phyloP scores from a whole-genome alignment of 1,140 invertebrate species.

The Zaprionus kolodkinae region DNA sequence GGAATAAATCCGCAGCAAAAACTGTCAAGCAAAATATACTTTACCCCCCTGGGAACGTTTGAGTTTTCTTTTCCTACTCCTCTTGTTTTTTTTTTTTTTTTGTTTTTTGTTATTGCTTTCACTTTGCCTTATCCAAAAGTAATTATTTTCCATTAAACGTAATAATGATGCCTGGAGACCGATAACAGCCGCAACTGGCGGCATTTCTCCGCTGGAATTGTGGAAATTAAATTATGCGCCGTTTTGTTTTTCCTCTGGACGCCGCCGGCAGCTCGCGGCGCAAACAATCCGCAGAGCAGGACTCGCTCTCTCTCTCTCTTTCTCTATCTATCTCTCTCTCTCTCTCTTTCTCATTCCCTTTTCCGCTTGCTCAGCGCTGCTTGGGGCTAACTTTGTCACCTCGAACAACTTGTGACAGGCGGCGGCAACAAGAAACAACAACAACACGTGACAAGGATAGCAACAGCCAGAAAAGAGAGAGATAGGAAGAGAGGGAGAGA shows the following conservation, averaged over 20 bases:
- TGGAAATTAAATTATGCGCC: conserved; percentile 73
- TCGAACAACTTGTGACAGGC: conserved; percentile 36
- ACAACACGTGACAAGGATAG: conserved; percentile 47
- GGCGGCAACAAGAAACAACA: conserved; percentile 14
- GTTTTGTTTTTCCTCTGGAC: conserved; percentile 54
- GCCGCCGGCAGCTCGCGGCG: conserved; percentile 38
- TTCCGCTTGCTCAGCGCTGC: conserved; percentile 29
- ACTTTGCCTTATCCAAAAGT: conserved; percentile 82
- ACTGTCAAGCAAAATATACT: conserved; percentile 42
- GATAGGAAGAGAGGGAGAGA: no score
- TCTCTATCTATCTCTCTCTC: not conserved
- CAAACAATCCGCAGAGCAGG: conserved; percentile 40
- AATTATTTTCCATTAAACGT: conserved; percentile 82
- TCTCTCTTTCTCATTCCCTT: not conserved
- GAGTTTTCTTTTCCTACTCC: conserved; percentile 17
- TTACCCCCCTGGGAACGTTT: conserved; percentile 27
- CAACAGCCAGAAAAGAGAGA: conserved; percentile 8
- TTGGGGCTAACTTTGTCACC: conserved; percentile 45
- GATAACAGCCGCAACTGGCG: conserved; percentile 55
- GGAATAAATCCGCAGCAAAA: conserved; percentile 27
- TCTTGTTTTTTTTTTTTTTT: no score
- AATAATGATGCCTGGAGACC: conserved; percentile 71
- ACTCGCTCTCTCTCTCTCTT: not conserved
- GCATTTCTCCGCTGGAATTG: conserved; percentile 20
- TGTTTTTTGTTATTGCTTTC: conserved; percentile 68